A percentile compares a stretch with the other conserved stretches of the same genome.
phyloP scores from a whole-genome alignment of 1,140 invertebrate genomes.

The Cydia strobilella region DNA sequence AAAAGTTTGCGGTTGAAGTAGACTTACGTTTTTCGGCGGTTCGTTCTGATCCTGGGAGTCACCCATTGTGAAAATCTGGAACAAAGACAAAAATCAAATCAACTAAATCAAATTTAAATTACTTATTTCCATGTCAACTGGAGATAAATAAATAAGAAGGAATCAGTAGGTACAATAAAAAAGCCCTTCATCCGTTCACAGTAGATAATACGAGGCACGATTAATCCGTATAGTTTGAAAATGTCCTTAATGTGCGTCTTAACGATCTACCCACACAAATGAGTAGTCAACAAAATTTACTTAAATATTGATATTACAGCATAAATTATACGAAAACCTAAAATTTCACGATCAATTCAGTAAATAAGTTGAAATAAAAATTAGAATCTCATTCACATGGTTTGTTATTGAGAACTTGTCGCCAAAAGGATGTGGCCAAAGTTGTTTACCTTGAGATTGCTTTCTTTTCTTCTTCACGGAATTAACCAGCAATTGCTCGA shows the following conservation, averaged over 20 bases:
- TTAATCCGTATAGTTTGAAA: neutral
- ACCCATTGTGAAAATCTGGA: slow-evolving; percentile 57
- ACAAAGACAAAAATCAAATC: slow-evolving; percentile 30
- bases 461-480: neutral
- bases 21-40: slow-evolving; percentile 71
- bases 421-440: slow-evolving; percentile 34
- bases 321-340: neutral
- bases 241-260: neutral
- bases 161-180: neutral
- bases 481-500: neutral
- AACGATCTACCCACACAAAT: slow-evolving; percentile 4
- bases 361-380: neutral
- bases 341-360: neutral
- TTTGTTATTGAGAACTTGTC: slow-evolving; percentile 19
- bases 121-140: neutral
- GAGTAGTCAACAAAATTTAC: neutral
- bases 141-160: neutral
- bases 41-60: slow-evolving; percentile 68
- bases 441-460: slow-evolving; percentile 50
- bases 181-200: neutral
- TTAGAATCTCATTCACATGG: slow-evolving; percentile 15
- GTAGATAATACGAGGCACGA: neutral
- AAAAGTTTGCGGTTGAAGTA: neutral
- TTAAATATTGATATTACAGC: neutral
- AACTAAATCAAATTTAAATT: neutral